Evolutionary conservation across 2,888 invertebrate species (phyloP).

Genomic region (Lutraria lutraria): DNA sequence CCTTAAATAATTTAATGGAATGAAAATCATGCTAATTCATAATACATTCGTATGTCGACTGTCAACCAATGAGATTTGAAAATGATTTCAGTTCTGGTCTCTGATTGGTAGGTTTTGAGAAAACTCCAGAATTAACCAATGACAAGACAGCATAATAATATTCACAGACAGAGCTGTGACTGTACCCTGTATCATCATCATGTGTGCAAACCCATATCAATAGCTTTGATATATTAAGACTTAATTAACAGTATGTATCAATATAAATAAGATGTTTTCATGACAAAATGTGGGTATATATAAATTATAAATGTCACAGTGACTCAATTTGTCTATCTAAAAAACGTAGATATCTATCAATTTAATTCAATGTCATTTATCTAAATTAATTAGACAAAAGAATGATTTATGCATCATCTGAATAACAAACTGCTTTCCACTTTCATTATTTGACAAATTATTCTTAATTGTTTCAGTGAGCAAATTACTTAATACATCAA

Average conservation of each 20-base stretch:
- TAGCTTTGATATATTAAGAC: no score
- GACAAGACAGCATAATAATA: no score
- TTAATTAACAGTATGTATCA: not conserved
- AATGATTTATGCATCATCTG: not conserved
- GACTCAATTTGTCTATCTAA: not conserved
- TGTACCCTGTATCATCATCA: no score
- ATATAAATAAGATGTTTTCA: not conserved
- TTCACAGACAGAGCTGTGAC: no score
- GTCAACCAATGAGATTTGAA: no score
- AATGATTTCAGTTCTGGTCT: no score
- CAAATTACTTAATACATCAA: not conserved
- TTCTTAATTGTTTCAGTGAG: not conserved
- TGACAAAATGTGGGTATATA: not conserved
- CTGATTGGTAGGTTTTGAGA: no score
- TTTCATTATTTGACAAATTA: not conserved
- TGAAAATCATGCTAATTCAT: no score
- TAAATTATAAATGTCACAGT: not conserved
- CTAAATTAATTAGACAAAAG: constrained; percentile 6
- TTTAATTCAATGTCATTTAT: not conserved
- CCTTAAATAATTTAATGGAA: no score
- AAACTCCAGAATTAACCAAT: no score
- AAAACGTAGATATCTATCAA: not conserved
- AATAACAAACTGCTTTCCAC: not conserved
- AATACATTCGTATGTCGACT: no score
- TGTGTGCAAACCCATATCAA: no score